Percentiles rank a stretch among this genome's conserved stretches.
Evolutionary conservation across 2,113 vertebrate genomes (phyloP).

Genomic region (Balaeniceps rex): DNA sequence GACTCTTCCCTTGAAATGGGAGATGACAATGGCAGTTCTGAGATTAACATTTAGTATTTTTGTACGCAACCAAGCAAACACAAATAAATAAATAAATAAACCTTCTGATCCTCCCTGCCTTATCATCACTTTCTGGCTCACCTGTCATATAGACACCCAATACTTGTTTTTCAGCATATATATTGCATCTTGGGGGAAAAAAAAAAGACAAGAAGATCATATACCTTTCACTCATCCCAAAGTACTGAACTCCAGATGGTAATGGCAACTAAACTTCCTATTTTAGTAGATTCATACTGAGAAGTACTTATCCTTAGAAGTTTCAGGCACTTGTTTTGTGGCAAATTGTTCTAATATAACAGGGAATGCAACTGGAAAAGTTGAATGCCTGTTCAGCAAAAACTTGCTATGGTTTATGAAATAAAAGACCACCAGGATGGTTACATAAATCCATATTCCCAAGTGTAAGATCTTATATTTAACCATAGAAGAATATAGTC

Average conservation of each 20-base stretch:
- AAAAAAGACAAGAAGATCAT: not conserved
- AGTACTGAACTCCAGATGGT: not conserved
- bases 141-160: not conserved
- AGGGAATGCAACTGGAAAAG: not conserved
- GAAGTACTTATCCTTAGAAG: not conserved
- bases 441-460: not conserved
- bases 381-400: not conserved
- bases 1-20: not conserved
- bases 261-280: not conserved
- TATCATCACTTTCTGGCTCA: not conserved
- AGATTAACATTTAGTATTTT: not conserved
- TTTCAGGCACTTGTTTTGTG: not conserved
- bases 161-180: not conserved
- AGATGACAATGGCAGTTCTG: not conserved
- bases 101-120: not conserved
- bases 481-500: not conserved
- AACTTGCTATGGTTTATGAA: not conserved
- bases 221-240: not conserved
- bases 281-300: not conserved
- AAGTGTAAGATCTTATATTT: not conserved
- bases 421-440: not conserved
- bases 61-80: not conserved
- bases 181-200: not conserved
- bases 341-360: not conserved
- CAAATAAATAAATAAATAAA: not conserved